phyloP scores from a whole-genome alignment of 2,888 invertebrate genomes.

The Cheilosia urbana region DNA sequence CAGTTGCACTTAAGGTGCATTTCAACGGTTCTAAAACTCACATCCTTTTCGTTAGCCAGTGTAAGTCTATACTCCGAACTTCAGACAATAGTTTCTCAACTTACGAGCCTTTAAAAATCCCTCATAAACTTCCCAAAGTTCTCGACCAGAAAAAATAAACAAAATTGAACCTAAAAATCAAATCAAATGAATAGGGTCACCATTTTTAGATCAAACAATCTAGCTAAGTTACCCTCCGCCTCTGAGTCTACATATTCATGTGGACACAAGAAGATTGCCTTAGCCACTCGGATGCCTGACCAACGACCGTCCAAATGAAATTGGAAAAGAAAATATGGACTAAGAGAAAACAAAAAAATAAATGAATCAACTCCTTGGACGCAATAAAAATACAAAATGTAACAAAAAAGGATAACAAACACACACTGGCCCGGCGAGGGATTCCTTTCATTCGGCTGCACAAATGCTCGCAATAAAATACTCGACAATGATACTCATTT shows the following conservation, averaged over 20 bases:
- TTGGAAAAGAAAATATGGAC: slow-evolving; percentile 61
- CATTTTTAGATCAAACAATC: slow-evolving; percentile 59
- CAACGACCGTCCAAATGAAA: slow-evolving; percentile 34
- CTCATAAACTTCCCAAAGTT: slow-evolving; percentile 16
- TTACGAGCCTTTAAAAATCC: background rate
- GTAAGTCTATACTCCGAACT: background rate
- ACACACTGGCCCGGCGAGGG: background rate
- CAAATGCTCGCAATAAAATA: slow-evolving; percentile 55
- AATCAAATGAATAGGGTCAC: slow-evolving; percentile 46
- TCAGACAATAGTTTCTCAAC: background rate
- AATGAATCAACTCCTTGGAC: slow-evolving; percentile 26
- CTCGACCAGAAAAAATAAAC: slow-evolving; percentile 9
- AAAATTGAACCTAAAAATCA: slow-evolving; percentile 36
- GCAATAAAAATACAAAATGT: slow-evolving; percentile 40
- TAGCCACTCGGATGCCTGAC: slow-evolving; percentile 11
- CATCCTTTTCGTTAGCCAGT: background rate
- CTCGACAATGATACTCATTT: slow-evolving; percentile 59
- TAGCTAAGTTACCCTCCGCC: background rate
- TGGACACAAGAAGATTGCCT: slow-evolving; percentile 42
- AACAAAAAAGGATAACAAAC: slow-evolving; percentile 7
- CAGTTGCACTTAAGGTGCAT: no score
- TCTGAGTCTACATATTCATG: background rate
- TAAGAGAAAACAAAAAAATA: slow-evolving; percentile 41
- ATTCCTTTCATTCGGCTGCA: slow-evolving; percentile 38
- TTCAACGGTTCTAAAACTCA: no score